Conservation (phyloP, 2,888 invertebrate species). For the Mamestra brassicae region DNA sequence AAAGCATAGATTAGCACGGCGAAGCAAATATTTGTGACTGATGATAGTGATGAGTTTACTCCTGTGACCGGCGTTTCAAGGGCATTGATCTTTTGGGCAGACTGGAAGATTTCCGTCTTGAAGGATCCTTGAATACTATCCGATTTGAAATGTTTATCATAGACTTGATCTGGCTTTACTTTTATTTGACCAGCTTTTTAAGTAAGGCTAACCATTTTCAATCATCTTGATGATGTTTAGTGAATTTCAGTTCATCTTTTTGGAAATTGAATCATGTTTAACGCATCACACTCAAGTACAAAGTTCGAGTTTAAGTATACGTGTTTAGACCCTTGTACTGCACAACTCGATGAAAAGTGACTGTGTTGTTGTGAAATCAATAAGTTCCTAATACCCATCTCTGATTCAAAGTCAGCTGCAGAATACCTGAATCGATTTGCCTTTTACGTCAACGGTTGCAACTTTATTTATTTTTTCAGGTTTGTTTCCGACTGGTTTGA, state of each 20-base stretch:
- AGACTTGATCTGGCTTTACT: not conserved
- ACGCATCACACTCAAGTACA: not conserved
- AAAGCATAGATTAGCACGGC: conserved; percentile 67
- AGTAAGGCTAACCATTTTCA: not conserved
- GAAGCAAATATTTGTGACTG: conserved; percentile 76
- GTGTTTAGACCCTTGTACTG: conserved; percentile 45
- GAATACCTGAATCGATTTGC: not conserved
- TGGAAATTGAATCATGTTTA: conserved; percentile 3
- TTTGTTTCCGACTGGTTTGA: not conserved
- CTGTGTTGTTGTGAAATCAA: conserved; percentile 9
- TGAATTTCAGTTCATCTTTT: not conserved
- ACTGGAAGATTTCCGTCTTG: conserved; percentile 29
- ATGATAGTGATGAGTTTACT: conserved; percentile 62
- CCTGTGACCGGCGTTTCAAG: conserved; percentile 68
- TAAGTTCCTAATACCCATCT: conserved; percentile 9
- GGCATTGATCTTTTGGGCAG: conserved; percentile 54
- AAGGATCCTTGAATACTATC: not conserved
- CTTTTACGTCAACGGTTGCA: conserved; percentile 1
- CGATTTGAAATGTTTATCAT: conserved; percentile 2
- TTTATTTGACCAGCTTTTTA: not conserved
- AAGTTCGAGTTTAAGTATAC: conserved; percentile 19
- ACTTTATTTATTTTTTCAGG: no score
- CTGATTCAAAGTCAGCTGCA: not conserved
- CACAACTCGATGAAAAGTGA: not conserved
- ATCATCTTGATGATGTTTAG: not conserved